Conservation (phyloP, 2,797 vertebrate species). For the Leptatherina wallacei region DNA sequence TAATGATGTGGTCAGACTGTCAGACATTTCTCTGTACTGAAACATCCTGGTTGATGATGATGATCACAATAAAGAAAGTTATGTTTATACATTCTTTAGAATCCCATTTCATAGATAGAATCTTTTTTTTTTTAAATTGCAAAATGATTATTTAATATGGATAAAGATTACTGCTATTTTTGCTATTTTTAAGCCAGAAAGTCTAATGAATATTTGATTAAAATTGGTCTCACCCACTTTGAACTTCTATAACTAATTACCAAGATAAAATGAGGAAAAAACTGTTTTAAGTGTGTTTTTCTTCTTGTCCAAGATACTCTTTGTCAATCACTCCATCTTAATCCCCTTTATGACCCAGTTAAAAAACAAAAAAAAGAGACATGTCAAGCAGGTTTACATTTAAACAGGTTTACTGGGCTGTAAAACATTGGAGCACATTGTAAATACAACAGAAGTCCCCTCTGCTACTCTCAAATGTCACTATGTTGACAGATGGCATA, state of each 20-base stretch:
- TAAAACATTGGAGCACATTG: conserved; percentile 40
- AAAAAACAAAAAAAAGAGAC: conserved; percentile 1
- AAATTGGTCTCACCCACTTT: background rate
- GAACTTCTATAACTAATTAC: no score
- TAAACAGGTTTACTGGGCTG: conserved; percentile 48
- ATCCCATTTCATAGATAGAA: background rate
- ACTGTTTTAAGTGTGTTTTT: background rate
- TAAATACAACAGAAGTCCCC: conserved; percentile 14
- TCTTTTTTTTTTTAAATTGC: background rate
- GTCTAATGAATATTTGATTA: background rate
- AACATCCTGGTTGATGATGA: conserved; percentile 18
- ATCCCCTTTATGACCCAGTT: conserved; percentile 13
- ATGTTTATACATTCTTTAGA: background rate
- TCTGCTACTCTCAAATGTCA: conserved; percentile 20
- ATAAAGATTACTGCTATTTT: background rate
- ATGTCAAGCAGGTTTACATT: conserved; percentile 29
- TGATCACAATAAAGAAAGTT: conserved; percentile 7
- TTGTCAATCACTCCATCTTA: conserved; percentile 31
- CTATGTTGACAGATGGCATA: conserved; percentile 2
- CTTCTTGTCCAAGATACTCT: background rate
- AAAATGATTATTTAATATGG: background rate
- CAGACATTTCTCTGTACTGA: conserved; percentile 38
- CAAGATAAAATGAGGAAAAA: background rate
- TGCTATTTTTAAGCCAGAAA: background rate
- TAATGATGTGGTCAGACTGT: conserved; percentile 61